Conservation (phyloP, 2,888 invertebrate species). For the Acanthacorydalis orientalis region DNA sequence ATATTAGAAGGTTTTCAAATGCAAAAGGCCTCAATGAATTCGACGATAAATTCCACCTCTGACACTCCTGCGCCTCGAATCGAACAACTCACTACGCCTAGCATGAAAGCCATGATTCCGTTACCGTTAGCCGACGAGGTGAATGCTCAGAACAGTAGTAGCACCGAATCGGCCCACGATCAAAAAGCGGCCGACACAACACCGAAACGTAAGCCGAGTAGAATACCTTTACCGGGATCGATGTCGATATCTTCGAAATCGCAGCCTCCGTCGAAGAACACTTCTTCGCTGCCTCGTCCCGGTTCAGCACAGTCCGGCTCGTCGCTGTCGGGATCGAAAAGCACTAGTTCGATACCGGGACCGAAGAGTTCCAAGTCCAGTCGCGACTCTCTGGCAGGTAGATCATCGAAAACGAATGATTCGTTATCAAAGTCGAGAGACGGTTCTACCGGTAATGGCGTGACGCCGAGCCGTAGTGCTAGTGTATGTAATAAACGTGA, state of each 20-base stretch:
- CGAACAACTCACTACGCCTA: slow-evolving; percentile 29
- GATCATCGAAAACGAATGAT: slow-evolving; percentile 30
- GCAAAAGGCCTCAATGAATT: slow-evolving; percentile 20
- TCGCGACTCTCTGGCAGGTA: slow-evolving; percentile 33
- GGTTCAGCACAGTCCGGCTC: slow-evolving; percentile 13
- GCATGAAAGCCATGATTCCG: slow-evolving; percentile 41
- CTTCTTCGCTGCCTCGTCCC: slow-evolving; percentile 9
- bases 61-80: slow-evolving; percentile 17
- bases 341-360: slow-evolving; percentile 18
- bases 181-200: slow-evolving; percentile 28
- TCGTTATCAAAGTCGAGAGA: slow-evolving; percentile 27
- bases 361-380: slow-evolving; percentile 17
- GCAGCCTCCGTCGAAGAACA: neutral
- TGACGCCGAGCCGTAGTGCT: slow-evolving; percentile 15
- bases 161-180: slow-evolving; percentile 47
- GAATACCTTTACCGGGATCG: slow-evolving; percentile 47
- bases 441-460: slow-evolving; percentile 17
- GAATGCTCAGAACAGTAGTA: slow-evolving; percentile 35
- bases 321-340: slow-evolving; percentile 20
- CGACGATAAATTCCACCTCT: slow-evolving; percentile 23
- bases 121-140: slow-evolving; percentile 25
- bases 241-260: slow-evolving; percentile 39
- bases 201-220: slow-evolving; percentile 40
- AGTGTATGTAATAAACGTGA: slow-evolving; percentile 5
- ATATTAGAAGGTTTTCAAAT: slow-evolving; percentile 36